A percentile compares a stretch with the other conserved stretches of the same genome.
Conservation (phyloP, 2,797 vertebrate genomes). For the Myotis vivesi region DNA sequence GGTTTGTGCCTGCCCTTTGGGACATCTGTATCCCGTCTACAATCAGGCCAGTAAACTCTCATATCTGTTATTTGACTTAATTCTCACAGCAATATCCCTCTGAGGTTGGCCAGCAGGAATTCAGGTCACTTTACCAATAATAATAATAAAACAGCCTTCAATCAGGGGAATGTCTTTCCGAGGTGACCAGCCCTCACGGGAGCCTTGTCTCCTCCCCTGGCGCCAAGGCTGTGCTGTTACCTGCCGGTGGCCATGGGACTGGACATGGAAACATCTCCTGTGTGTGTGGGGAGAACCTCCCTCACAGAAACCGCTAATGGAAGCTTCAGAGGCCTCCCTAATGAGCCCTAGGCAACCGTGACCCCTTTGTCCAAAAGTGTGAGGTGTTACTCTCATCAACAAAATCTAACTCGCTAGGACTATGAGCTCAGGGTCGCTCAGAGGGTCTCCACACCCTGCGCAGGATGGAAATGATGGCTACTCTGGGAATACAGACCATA, state of each 20-base stretch:
- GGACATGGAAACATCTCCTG: neutral
- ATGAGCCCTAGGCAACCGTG: neutral
- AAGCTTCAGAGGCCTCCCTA: neutral
- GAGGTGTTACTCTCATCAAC: constrained; percentile 5
- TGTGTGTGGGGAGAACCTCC: accelerated
- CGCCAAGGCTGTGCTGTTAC: neutral
- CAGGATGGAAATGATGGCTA: neutral
- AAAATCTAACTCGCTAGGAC: neutral
- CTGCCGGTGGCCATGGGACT: neutral
- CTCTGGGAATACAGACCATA: neutral
- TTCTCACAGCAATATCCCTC: neutral
- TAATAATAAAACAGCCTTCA: neutral
- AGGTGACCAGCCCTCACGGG: neutral
- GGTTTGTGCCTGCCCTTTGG: neutral
- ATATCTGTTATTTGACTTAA: neutral
- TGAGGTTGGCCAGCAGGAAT: neutral
- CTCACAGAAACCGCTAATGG: neutral
- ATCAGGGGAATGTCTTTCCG: neutral
- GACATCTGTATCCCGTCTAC: neutral
- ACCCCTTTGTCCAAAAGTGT: constrained; percentile 61
- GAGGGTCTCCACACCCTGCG: neutral
- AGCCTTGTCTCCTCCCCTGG: neutral
- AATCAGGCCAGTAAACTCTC: neutral
- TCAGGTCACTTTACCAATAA: neutral
- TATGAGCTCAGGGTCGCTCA: constrained; percentile 13